A percentile compares a stretch with the other conserved stretches of the same genome.
Evolutionary conservation across 2,113 vertebrate genomes (phyloP).

Genomic region (Oreotrochilus melanogaster): DNA sequence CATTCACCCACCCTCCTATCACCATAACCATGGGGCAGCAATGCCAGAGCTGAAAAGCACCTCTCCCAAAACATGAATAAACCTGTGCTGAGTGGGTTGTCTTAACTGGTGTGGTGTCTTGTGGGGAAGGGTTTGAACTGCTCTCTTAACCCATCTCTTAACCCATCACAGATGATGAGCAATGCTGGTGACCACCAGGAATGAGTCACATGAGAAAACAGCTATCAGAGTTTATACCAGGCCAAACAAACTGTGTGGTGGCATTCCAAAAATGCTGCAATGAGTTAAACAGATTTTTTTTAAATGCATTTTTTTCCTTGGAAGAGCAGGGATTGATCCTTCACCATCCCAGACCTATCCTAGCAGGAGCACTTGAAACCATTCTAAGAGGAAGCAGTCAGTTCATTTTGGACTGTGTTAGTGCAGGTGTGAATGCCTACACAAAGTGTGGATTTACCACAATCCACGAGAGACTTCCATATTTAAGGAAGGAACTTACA

Average conservation of each 20-base stretch:
- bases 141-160: not conserved
- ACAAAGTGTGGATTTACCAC: not conserved
- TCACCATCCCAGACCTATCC: not conserved
- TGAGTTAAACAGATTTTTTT: not conserved
- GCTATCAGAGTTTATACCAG: not conserved
- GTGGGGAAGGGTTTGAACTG: not conserved
- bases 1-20: not conserved
- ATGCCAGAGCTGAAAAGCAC: not conserved
- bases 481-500: conserved; percentile 19
- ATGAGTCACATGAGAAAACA: not conserved
- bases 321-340: not conserved
- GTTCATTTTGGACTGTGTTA: not conserved
- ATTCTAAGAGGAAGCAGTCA: not conserved
- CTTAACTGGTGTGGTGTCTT: not conserved
- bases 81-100: not conserved
- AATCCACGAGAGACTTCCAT: not conserved
- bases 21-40: not conserved
- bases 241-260: not conserved
- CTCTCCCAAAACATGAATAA: conserved; percentile 13
- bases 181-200: not conserved
- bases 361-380: not conserved
- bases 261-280: not conserved
- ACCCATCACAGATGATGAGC: not conserved
- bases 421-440: conserved; percentile 32
- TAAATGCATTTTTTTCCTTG: not conserved